Base-by-base conservation (phyloP, 2,113 vertebrate species). In the Ceyx cyanopectus region DNA sequence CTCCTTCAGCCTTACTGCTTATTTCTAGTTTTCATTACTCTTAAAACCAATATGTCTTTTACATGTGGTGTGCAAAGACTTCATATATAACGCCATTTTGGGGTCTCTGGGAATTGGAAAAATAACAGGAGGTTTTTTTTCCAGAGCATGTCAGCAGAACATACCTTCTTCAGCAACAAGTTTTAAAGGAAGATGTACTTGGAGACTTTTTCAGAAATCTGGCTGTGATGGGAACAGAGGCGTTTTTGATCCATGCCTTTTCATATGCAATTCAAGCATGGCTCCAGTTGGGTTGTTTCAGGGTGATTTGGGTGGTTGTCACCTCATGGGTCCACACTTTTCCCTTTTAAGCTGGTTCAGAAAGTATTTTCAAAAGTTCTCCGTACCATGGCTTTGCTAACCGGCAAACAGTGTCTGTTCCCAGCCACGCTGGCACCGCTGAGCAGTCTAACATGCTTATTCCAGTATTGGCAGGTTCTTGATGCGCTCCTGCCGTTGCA, bases 401-500 rank as follows among this genome's bases (percentile, higher is more conserved):
- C 29, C 54, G 65, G 48, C 50, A 45, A 62, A 10, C 17, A 1
- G 0, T 24, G 26, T 32, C 67, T 66, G 57, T 69, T 78, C 63
- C 56, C 17, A 74, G 4, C 56, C 14, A 0, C 2, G 3, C 13
- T 63, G 50, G 34, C 90, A 48, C 34, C 0, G 0, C 57, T 60
- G 27, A 30, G 30, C 45, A 69, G 48, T 18, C 41, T 7, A 1
- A 1, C 6, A 3, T 4, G 0, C 29, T 87, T 51, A 7, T 13
- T 67, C 51, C 51, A 9, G 26, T 14, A 58, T 48, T 4, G 20
- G 17, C 51, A 77, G 46, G 8, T 85, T 84, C 51, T 74, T 8
- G 0, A 14, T 3, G 3, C 1, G 0, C 22, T 63, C 40, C 8
- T 15, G 2, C 53, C 22, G 2, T 8, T 18, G 40, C 16, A 3